phyloP scores from a whole-genome alignment of 2,797 vertebrate genomes.

The Paedocypris micromegethes region DNA sequence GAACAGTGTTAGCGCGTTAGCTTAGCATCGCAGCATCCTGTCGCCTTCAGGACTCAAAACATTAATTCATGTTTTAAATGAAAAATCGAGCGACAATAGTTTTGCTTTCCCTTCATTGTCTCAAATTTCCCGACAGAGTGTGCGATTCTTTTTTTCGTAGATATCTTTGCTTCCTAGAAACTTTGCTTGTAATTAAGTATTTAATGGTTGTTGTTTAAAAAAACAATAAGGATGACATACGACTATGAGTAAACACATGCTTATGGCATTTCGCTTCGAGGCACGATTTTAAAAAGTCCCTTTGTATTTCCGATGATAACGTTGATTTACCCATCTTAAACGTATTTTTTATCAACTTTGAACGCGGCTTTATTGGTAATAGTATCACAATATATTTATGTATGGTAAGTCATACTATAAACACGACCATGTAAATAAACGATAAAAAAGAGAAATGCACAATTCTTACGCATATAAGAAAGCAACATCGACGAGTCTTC shows the following conservation, averaged over 20 bases:
- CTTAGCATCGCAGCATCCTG: slow-evolving; percentile 38
- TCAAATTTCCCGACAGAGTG: background rate
- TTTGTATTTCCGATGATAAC: too few species aligned
- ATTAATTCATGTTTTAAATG: slow-evolving; percentile 21
- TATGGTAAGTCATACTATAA: too few species aligned
- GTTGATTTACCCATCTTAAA: too few species aligned
- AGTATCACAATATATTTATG: too few species aligned
- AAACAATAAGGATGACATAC: too few species aligned
- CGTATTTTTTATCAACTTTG: too few species aligned
- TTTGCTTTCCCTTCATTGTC: background rate
- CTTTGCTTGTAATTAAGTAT: too few species aligned
- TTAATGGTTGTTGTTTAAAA: too few species aligned
- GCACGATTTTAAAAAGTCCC: too few species aligned
- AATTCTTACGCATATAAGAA: background rate
- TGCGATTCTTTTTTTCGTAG: background rate
- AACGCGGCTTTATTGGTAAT: too few species aligned
- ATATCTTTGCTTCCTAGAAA: background rate
- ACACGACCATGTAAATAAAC: background rate
- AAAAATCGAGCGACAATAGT: background rate
- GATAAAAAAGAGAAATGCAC: background rate
- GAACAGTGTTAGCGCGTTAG: slow-evolving; percentile 26
- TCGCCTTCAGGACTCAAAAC: slow-evolving; percentile 27
- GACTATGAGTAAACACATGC: too few species aligned
- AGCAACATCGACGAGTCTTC: slow-evolving; percentile 3
- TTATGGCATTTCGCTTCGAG: too few species aligned